phyloP scores from a whole-genome alignment of 2,797 vertebrate species.

The Acipenser transmontanus region DNA sequence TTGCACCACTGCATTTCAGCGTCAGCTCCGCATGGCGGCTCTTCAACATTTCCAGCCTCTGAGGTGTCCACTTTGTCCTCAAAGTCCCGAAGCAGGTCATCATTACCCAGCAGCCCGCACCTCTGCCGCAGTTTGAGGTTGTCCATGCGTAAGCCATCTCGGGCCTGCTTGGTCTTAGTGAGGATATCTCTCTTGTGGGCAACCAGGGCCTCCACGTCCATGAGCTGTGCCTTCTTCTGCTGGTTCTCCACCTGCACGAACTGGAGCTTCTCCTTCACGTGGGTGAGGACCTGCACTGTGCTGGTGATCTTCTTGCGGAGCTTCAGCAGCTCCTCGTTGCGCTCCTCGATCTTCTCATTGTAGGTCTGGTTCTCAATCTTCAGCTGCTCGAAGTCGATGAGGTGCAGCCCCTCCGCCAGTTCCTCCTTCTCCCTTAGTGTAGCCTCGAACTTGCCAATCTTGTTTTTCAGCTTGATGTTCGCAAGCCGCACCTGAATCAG shows the following conservation, averaged over 20 bases:
- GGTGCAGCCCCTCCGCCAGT: conserved; percentile 33
- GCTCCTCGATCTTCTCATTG: conserved; percentile 46
- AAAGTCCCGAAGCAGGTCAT: conserved; percentile 56
- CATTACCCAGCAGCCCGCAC: conserved; percentile 59
- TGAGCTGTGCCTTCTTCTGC: conserved; percentile 41
- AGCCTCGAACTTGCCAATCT: conserved; percentile 41
- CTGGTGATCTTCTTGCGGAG: conserved; percentile 50
- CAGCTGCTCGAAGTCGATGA: conserved; percentile 55
- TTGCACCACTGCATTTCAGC: conserved; percentile 35
- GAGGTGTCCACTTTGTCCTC: conserved; percentile 53
- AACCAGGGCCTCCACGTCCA: conserved; percentile 35
- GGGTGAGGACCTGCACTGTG: conserved; percentile 52
- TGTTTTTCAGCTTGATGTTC: conserved; percentile 57
- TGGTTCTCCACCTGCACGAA: conserved; percentile 50
- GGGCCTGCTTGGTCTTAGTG: conserved; percentile 45
- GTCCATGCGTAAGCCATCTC: conserved; percentile 44
- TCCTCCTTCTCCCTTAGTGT: conserved; percentile 38
- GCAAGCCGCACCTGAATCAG: conserved; percentile 48
- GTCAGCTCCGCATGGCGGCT: conserved; percentile 32
- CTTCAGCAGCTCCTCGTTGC: conserved; percentile 51
- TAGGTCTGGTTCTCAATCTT: conserved; percentile 63
- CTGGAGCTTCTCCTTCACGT: conserved; percentile 65
- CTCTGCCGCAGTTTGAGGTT: conserved; percentile 50
- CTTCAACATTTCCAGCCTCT: conserved; percentile 53
- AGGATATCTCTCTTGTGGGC: conserved; percentile 46